Conservation (phyloP, 1,140 invertebrate genomes). For the Caerostris extrusa region DNA sequence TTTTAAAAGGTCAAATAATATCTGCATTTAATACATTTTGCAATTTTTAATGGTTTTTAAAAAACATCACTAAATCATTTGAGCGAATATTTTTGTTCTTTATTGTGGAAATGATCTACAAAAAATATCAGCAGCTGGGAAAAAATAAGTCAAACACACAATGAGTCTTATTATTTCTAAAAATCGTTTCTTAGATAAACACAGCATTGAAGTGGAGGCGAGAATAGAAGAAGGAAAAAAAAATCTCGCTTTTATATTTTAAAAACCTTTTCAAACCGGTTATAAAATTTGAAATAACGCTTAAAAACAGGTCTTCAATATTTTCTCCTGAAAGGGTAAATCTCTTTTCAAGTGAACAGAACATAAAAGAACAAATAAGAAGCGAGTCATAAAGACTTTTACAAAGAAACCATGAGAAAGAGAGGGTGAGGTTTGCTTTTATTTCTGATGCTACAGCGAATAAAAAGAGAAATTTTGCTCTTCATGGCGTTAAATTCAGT, state of each 20-base stretch:
- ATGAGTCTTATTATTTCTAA: too few species aligned
- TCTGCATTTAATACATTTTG: too few species aligned
- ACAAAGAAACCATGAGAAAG: neutral
- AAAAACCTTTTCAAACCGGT: neutral
- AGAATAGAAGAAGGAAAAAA: neutral
- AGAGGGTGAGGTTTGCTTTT: neutral
- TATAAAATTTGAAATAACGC: slow-evolving; percentile 13
- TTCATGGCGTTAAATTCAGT: neutral
- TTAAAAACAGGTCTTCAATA: slow-evolving; percentile 6
- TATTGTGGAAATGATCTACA: too few species aligned
- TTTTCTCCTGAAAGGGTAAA: neutral
- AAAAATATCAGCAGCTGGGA: too few species aligned
- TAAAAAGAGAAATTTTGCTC: slow-evolving; percentile 17
- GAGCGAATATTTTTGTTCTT: too few species aligned
- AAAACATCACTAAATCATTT: too few species aligned
- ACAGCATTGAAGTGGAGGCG: too few species aligned
- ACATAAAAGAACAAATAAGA: slow-evolving; percentile 6
- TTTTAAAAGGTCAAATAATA: too few species aligned
- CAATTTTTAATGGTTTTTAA: too few species aligned
- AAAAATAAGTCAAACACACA: neutral
- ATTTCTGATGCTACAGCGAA: neutral
- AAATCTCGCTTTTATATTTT: neutral
- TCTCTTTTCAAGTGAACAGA: neutral
- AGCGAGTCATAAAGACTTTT: neutral
- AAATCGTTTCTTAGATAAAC: too few species aligned